A percentile compares a stretch with the other conserved stretches of the same genome.
Conservation (phyloP, 2,888 invertebrate genomes). For the Tetranychus piercei region DNA sequence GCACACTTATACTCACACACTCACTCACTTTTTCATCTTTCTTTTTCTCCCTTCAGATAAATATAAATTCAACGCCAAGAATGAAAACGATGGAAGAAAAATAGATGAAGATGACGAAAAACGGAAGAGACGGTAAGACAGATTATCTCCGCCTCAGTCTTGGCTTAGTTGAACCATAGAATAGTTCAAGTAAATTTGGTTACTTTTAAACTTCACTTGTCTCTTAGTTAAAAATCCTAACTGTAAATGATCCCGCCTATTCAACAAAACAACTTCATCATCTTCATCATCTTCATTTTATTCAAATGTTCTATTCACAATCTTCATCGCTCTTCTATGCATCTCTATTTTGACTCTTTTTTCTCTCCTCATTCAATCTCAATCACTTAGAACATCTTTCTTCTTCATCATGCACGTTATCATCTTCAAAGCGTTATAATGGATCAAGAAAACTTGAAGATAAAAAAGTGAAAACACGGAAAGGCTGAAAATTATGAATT, state of each 20-base stretch:
- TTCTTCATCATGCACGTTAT: no score
- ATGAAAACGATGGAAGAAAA: background rate
- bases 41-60: background rate
- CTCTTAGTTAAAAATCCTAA: background rate
- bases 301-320: no score
- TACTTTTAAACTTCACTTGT: background rate
- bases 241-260: background rate
- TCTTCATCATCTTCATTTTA: no score
- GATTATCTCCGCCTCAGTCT: background rate
- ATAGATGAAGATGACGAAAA: background rate
- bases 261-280: no score
- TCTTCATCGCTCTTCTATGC: no score
- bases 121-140: background rate
- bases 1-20: background rate
- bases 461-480: no score
- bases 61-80: conserved; percentile 2
- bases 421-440: no score
- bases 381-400: no score
- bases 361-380: no score
- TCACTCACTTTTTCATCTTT: background rate
- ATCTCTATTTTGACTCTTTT: no score
- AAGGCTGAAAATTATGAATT: no score
- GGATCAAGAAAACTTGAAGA: no score
- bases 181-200: background rate
- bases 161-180: background rate